Conservation (phyloP, 2,113 vertebrate species). For the Ursus arctos region DNA sequence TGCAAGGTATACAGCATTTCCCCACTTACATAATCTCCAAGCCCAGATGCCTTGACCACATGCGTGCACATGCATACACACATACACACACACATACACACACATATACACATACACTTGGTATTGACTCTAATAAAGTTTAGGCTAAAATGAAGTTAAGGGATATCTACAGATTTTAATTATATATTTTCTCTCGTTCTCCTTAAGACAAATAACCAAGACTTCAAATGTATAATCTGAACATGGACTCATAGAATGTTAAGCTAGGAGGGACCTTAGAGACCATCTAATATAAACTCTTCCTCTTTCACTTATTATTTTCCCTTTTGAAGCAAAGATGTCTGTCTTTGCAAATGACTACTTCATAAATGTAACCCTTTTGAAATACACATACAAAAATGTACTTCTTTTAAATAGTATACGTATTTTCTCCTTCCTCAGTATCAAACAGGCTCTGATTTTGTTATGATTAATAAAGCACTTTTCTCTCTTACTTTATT, state of each 20-base stretch:
- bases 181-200: constrained; percentile 39
- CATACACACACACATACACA: neutral
- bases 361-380: constrained; percentile 48
- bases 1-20: neutral
- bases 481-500: constrained; percentile 56
- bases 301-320: constrained; percentile 29
- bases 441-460: constrained; percentile 43
- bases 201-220: constrained; percentile 45
- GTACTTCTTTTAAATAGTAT: constrained; percentile 38
- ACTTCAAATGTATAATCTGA: constrained; percentile 32
- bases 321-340: constrained; percentile 49
- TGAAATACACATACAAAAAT: constrained; percentile 33
- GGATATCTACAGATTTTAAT: neutral
- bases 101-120: neutral
- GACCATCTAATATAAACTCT: constrained; percentile 15
- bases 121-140: neutral
- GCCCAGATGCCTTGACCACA: neutral
- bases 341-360: constrained; percentile 38
- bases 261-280: neutral
- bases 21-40: neutral
- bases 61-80: neutral
- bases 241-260: neutral
- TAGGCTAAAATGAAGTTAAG: constrained; percentile 22
- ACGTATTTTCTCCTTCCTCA: constrained; percentile 45
- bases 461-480: constrained; percentile 57